Evolutionary conservation across 2,113 vertebrate genomes (phyloP).

Genomic region (Phaethon lepturus): DNA sequence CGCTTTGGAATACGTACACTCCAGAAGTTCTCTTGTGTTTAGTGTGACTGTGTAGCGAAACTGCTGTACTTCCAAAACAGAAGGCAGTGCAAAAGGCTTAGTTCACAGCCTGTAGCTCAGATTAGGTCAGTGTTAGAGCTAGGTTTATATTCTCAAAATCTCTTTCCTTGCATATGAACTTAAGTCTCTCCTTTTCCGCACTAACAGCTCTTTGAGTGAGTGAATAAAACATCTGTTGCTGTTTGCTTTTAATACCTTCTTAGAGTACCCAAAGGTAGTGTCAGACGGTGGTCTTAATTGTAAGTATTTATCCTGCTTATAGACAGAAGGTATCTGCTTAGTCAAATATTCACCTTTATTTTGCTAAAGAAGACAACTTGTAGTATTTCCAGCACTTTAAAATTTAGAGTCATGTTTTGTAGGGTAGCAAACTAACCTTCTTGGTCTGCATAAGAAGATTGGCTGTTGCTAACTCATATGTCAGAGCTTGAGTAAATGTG

Average conservation of each 20-base stretch:
- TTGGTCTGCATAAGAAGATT: neutral
- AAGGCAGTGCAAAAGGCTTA: neutral
- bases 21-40: neutral
- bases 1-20: neutral
- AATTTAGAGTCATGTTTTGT: neutral
- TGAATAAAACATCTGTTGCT: neutral
- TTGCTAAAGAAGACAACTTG: neutral
- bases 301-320: neutral
- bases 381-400: neutral
- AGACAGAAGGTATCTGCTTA: neutral
- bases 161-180: neutral
- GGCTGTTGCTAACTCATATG: neutral
- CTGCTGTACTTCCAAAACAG: neutral
- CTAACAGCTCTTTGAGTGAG: neutral
- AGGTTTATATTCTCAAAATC: neutral
- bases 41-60: neutral
- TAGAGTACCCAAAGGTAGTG: neutral
- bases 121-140: neutral
- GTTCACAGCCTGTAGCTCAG: neutral
- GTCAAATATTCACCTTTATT: neutral
- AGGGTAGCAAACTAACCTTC: neutral
- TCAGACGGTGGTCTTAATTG: neutral
- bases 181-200: neutral
- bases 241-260: neutral
- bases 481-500: neutral